A percentile compares a stretch with the other conserved stretches of the same genome.
phyloP scores from a whole-genome alignment of 2,888 invertebrate genomes.

The Rotaria macrura region DNA sequence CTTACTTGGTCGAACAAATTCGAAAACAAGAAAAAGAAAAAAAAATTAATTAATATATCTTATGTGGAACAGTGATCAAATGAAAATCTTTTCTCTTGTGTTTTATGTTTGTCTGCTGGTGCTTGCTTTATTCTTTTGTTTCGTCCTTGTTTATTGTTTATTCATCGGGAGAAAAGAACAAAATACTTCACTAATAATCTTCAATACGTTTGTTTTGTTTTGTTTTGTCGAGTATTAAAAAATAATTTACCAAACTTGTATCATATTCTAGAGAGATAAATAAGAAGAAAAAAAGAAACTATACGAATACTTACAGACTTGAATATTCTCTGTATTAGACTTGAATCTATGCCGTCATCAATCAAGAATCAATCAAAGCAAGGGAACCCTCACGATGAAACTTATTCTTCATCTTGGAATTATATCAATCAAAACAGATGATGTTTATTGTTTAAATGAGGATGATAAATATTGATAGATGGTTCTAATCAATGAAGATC shows the following conservation, averaged over 20 bases:
- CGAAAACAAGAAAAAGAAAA: background rate
- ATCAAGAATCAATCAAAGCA: background rate
- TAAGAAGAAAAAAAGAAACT: background rate
- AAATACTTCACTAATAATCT: background rate
- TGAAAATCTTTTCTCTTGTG: background rate
- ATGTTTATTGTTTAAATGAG: background rate
- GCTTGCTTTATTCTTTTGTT: background rate
- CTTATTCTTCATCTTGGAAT: background rate
- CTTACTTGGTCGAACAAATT: background rate
- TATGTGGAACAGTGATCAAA: background rate
- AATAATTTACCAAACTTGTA: background rate
- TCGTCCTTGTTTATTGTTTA: background rate
- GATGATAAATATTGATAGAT: background rate
- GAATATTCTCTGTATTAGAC: background rate
- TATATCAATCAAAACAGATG: background rate
- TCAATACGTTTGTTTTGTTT: background rate
- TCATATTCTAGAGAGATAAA: background rate
- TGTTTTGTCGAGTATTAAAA: background rate
- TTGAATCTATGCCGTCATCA: background rate
- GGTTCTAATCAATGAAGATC: background rate
- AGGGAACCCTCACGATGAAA: background rate
- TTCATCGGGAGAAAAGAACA: background rate
- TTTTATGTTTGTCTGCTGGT: constrained; percentile 8
- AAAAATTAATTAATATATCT: background rate
- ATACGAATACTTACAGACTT: too few relatives aligned